Evolutionary conservation across 1,140 invertebrate species (phyloP), one percentile per base, ranked within the genome.

Genomic region (Stenopsyche tienmushanensis): DNA sequence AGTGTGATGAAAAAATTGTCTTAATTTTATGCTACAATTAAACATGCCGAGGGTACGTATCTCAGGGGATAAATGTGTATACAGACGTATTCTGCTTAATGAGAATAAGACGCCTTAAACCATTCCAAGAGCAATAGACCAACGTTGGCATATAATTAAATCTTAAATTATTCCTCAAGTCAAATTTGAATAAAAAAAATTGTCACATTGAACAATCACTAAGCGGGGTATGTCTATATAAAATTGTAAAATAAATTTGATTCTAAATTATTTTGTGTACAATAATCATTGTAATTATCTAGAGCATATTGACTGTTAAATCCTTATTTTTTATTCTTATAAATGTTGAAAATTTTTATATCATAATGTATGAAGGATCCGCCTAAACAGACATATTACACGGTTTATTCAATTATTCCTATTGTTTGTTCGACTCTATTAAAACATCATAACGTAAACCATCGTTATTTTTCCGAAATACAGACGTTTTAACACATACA

Each of bases 251-350:
- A n/a, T n/a, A n/a, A n/a, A n/a, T 57, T 69, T 57, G 34, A 65
- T 63, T 44, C 63, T 65, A 62, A 54, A 69, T 69, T 69, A 62
- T 69, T 58, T 65, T 69, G 57, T 69, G 67, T 58, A 69, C 57
- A 69, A 62, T 53, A 65, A 60, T 60, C 45, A 55, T 41, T 29
- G 20, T 63, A 63, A 63, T 62, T 39, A 64, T 54, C 26, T 62
- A 65, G 24, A 18, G 20, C 58, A 49, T 49, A 65, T 65, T 64
- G 62, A 60, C 42, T 50, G 25, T 63, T 23, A 62, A 50, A 60
- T 9, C 9, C 34, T 60, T 15, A 15, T 54, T 54, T 42, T 9
- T 25, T 2, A 20, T 41, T 44, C 54, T 18, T 34, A 57, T 57
- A 7, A n/a, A 49, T 9, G n/a, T 41, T 3, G 42, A 41, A 57